Conservation (phyloP, 2,888 invertebrate species). For the Machimus rusticus region DNA sequence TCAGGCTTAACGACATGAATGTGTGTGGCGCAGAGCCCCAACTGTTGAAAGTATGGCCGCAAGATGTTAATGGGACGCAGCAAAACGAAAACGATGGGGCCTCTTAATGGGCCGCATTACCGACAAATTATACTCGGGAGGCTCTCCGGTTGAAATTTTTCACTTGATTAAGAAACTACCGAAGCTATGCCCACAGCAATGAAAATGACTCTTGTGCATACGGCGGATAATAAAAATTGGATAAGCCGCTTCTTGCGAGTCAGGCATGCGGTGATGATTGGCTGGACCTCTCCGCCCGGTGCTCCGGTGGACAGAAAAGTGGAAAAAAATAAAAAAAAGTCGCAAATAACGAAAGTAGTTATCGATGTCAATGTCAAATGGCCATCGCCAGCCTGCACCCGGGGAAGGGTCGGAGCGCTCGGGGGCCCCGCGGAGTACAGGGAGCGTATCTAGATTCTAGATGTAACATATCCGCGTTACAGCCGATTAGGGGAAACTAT, state of each 20-base stretch:
- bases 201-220: not conserved
- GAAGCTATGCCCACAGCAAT: not conserved
- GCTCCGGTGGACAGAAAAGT: not conserved
- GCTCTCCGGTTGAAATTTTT: constrained; percentile 3
- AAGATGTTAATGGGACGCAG: not conserved
- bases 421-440: not conserved
- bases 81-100: not conserved
- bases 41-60: not conserved
- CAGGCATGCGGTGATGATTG: not conserved
- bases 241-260: not conserved
- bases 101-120: constrained; percentile 1
- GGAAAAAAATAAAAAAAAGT: not conserved
- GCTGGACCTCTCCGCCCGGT: not conserved
- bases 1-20: not conserved
- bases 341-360: not conserved
- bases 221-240: constrained; percentile 4
- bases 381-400: not conserved
- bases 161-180: constrained; percentile 17
- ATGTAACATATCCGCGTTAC: not conserved
- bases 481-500: constrained; percentile 19
- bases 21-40: not conserved
- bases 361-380: not conserved
- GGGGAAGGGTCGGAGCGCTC: not conserved
- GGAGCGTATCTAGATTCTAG: not conserved
- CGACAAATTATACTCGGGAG: not conserved